Evolutionary conservation across 2,888 invertebrate species (phyloP).

Genomic region (Plebejus argus): DNA sequence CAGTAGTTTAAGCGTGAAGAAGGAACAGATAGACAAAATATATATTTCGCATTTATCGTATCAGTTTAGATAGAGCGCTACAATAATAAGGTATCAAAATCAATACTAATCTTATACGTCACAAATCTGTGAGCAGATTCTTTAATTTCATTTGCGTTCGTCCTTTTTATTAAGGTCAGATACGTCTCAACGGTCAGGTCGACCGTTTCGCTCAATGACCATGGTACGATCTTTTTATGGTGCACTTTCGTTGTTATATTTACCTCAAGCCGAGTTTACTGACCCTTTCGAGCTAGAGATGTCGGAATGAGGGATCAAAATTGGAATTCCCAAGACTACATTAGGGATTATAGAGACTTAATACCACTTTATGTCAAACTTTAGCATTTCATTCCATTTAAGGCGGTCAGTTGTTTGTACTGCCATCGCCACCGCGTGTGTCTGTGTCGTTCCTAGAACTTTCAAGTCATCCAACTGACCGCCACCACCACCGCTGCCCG

Average conservation of each 20-base stretch:
- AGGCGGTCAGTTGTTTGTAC: no score
- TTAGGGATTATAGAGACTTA: background rate
- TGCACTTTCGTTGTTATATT: background rate
- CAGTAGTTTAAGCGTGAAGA: no score
- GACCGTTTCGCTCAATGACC: background rate
- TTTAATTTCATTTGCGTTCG: background rate
- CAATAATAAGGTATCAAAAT: no score
- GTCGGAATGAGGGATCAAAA: background rate
- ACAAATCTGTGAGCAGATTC: background rate
- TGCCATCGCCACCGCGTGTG: no score
- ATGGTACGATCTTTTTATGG: background rate
- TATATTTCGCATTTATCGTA: no score
- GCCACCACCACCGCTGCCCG: no score
- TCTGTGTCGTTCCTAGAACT: no score
- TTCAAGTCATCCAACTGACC: no score
- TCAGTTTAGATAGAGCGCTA: no score
- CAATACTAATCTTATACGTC: no score
- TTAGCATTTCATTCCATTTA: background rate
- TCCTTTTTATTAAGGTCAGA: background rate
- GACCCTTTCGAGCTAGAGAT: background rate
- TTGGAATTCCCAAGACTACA: background rate
- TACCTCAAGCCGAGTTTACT: background rate
- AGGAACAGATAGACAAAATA: no score
- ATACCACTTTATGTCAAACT: background rate
- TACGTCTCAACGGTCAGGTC: background rate